These are phyloP conservation scores for human (Homo sapiens) DNA, from an alignment of 2,113 vertebrate species.

Conservation along the genomic window DNA sequence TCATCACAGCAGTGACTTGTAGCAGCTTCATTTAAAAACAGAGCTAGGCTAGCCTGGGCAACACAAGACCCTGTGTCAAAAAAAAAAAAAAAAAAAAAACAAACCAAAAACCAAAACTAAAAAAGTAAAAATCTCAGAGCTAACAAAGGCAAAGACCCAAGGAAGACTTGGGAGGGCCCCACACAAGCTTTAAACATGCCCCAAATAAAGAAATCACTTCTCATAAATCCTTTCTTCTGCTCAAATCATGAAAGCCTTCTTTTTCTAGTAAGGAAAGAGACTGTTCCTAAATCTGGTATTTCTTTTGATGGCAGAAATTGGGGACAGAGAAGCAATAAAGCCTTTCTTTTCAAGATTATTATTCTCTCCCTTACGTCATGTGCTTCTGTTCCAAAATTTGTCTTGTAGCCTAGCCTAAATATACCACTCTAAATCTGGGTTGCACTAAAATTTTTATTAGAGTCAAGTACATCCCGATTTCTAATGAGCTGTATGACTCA, in stretches of 20 bases:
- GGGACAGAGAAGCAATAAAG: constrained; percentile 11
- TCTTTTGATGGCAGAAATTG: constrained; percentile 32
- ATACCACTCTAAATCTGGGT: constrained; percentile 41
- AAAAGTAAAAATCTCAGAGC: background rate
- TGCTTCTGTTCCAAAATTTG: background rate
- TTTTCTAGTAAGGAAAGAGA: background rate
- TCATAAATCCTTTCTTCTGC: background rate
- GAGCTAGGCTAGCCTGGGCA: background rate
- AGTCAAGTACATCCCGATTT: constrained; percentile 38
- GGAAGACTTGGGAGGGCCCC: background rate
- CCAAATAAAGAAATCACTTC: background rate
- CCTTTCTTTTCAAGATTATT: background rate
- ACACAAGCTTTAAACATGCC: background rate
- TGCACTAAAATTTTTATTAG: constrained; percentile 60
- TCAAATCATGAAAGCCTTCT: background rate
- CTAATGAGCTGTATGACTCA: constrained; percentile 73
- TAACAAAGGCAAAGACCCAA: background rate
- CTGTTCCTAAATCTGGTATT: background rate
- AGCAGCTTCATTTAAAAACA: background rate
- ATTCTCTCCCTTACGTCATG: background rate
- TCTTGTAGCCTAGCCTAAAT: constrained; percentile 35
- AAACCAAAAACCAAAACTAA: background rate
- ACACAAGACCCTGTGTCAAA: background rate
- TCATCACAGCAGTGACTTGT: background rate
- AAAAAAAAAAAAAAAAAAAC: background rate